A percentile compares a stretch with the other conserved stretches of the same genome.
Conservation (phyloP, 2,113 vertebrate species). For the Tragelaphus scriptus region DNA sequence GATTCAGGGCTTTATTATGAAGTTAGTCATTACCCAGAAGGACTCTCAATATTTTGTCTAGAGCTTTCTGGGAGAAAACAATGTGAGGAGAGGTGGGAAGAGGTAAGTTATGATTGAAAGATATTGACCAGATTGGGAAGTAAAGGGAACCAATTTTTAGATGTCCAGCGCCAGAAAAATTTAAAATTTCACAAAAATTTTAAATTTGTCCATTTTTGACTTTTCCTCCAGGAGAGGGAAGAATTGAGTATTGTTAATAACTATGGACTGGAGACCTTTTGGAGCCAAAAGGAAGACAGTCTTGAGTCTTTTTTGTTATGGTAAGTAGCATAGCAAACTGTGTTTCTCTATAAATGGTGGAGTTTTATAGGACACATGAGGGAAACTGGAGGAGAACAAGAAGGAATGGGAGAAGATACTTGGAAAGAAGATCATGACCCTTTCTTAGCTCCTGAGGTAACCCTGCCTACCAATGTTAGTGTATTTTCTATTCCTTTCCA, state of each 20-base stretch:
- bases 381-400: not conserved
- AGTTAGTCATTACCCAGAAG: not conserved
- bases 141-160: not conserved
- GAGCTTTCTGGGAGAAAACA: not conserved
- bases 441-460: not conserved
- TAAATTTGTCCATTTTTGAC: not conserved
- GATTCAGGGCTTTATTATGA: not conserved
- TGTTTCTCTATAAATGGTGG: not conserved
- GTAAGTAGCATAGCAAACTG: not conserved
- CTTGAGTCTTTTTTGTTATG: not conserved
- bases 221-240: slow-evolving; percentile 24
- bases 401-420: not conserved
- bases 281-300: not conserved
- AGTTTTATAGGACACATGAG: not conserved
- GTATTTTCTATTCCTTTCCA: not conserved
- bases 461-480: not conserved
- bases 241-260: not conserved
- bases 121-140: not conserved
- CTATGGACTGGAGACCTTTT: slow-evolving; percentile 15
- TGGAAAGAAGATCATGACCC: not conserved
- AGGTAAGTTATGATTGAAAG: not conserved
- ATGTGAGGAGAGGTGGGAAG: not conserved
- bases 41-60: not conserved
- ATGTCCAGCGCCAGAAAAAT: not conserved
- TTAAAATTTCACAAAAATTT: not conserved